Evolutionary conservation across 2,113 vertebrate species (phyloP).

Genomic region (Ochotona princeps): DNA sequence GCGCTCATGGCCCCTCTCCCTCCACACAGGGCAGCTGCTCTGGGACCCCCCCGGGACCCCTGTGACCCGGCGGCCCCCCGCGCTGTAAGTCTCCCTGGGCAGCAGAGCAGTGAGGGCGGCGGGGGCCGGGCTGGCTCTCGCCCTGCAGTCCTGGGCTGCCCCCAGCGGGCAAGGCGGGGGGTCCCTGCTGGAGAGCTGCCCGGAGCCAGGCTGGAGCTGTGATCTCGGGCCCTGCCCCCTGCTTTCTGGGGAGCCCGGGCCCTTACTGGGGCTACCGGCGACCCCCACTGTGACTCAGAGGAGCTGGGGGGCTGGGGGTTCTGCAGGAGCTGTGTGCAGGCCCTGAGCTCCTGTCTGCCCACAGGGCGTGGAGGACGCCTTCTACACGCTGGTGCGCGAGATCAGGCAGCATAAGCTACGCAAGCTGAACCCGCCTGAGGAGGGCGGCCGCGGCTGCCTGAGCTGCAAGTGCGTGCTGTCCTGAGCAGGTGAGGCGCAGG

Average conservation of each 20-base stretch:
- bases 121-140: constrained; percentile 40
- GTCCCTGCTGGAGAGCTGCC: constrained; percentile 75
- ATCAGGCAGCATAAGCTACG: constrained; percentile 96
- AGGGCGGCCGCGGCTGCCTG: constrained; percentile 96
- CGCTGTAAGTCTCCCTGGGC: constrained; percentile 78
- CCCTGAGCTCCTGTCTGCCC: background rate
- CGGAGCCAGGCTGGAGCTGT: constrained; percentile 78
- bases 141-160: constrained; percentile 60
- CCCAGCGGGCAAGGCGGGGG: constrained; percentile 48
- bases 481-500: constrained; percentile 85
- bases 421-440: constrained; percentile 96
- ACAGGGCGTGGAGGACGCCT: constrained; percentile 98
- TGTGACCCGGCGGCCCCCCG: constrained; percentile 75
- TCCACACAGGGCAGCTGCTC: constrained; percentile 69
- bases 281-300: background rate
- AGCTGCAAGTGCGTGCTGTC: constrained; percentile 98
- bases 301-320: background rate
- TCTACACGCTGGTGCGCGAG: constrained; percentile 98
- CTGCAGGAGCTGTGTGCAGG: background rate
- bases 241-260: background rate
- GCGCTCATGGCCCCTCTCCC: constrained; percentile 61
- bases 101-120: constrained; percentile 73
- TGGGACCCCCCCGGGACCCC: constrained; percentile 75
- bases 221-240: constrained; percentile 37
- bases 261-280: background rate